These are phyloP conservation scores for Osmerus eperlanus DNA, from an alignment of 2,113 vertebrate species.

Conservation along the genomic window DNA sequence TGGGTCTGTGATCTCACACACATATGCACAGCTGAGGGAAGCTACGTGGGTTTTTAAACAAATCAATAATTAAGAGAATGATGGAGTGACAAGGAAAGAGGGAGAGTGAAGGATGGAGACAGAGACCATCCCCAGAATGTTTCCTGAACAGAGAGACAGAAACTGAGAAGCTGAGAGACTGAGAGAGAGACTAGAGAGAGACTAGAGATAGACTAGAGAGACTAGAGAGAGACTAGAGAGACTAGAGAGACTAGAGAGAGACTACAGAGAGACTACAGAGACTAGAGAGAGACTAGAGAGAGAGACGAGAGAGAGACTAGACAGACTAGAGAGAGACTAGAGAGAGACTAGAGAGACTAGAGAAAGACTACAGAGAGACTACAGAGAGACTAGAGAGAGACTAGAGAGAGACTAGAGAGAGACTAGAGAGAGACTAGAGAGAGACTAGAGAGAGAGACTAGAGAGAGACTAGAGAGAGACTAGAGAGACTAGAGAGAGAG, in stretches of 20 bases:
- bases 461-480: neutral
- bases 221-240: constrained; percentile 23
- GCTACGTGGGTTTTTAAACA: too few relatives aligned
- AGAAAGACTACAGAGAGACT: neutral
- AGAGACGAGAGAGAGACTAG: neutral
- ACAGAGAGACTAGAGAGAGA: constrained; percentile 2
- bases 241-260: neutral
- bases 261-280: neutral
- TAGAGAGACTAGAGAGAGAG: neutral
- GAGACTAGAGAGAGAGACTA: constrained; percentile 19
- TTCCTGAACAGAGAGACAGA: neutral
- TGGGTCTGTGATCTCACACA: too few relatives aligned
- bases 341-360: constrained; percentile 23
- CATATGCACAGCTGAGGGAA: too few relatives aligned
- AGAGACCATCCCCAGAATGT: too few relatives aligned
- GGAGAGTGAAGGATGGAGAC: neutral
- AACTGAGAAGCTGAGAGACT: too few relatives aligned
- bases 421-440: neutral
- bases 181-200: neutral
- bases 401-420: constrained; percentile 4
- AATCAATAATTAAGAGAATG: too few relatives aligned
- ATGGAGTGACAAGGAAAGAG: too few relatives aligned
- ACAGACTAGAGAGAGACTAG: constrained; percentile 1
- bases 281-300: constrained; percentile 30
- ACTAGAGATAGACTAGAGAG: constrained; percentile 25